A percentile compares a stretch with the other conserved stretches of the same genome.
Evolutionary conservation across 2,113 vertebrate genomes (phyloP).

Genomic region (Podarcis cretensis): DNA sequence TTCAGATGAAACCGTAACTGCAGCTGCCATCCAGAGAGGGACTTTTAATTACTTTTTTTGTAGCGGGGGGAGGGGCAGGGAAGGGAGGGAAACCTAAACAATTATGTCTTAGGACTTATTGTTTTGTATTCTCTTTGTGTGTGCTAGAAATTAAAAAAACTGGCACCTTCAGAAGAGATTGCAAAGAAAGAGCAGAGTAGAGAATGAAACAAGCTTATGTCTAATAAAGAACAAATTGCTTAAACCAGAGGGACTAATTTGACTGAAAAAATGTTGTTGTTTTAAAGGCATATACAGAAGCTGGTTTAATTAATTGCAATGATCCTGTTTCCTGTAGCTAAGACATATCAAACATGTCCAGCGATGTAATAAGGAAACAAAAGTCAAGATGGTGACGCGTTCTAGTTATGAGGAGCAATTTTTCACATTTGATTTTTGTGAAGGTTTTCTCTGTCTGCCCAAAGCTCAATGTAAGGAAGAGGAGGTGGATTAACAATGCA

Average conservation of each 20-base stretch:
- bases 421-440: slow-evolving; percentile 36
- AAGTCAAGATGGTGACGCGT: slow-evolving; percentile 47
- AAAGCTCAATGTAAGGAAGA: slow-evolving; percentile 33
- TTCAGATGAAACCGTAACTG: slow-evolving; percentile 14
- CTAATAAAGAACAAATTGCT: slow-evolving; percentile 22
- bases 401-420: slow-evolving; percentile 40
- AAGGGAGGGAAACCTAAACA: slow-evolving; percentile 21
- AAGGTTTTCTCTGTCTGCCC: slow-evolving; percentile 28
- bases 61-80: background rate
- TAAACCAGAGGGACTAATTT: slow-evolving; percentile 22
- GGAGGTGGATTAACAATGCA: slow-evolving; percentile 62
- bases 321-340: slow-evolving; percentile 44
- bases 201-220: slow-evolving; percentile 30
- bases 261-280: slow-evolving; percentile 16
- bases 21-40: slow-evolving; percentile 29
- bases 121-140: slow-evolving; percentile 9
- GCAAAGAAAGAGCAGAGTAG: slow-evolving; percentile 26
- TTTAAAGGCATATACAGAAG: slow-evolving; percentile 34
- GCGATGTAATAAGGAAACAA: slow-evolving; percentile 55
- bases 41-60: slow-evolving; percentile 38
- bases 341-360: slow-evolving; percentile 65
- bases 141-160: slow-evolving; percentile 40
- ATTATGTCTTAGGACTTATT: slow-evolving; percentile 13
- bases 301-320: slow-evolving; percentile 56
- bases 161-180: slow-evolving; percentile 15